phyloP scores from a whole-genome alignment of 2,888 invertebrate genomes.

The Ectropis crepuscularia region DNA sequence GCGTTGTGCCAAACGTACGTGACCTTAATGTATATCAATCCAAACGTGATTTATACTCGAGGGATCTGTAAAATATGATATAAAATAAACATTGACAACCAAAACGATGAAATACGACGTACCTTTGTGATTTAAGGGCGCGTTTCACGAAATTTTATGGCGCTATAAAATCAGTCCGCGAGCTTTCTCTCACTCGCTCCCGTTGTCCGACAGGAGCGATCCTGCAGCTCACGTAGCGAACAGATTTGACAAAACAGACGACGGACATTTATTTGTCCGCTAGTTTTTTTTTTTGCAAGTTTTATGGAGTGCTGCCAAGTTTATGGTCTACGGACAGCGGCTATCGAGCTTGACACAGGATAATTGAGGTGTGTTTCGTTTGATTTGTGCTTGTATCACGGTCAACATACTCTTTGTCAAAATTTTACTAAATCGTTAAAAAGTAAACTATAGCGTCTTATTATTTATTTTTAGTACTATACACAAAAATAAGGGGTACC shows the following conservation, averaged over 20 bases:
- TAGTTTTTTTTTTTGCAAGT: constrained; percentile 80
- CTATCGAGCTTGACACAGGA: constrained; percentile 68
- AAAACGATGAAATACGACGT: constrained; percentile 84
- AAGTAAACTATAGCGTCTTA: too few species aligned
- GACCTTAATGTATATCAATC: constrained; percentile 84
- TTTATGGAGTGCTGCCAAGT: constrained; percentile 82
- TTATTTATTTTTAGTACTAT: too few species aligned
- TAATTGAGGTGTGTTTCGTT: constrained; percentile 59
- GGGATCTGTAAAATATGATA: constrained; percentile 84
- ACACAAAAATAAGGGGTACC: not conserved
- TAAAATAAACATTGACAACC: constrained; percentile 85
- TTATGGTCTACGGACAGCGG: constrained; percentile 73
- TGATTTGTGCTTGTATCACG: constrained; percentile 53
- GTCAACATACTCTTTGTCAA: constrained; percentile 26
- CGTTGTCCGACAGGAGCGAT: constrained; percentile 27
- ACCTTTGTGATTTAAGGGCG: constrained; percentile 82
- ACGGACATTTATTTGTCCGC: constrained; percentile 79
- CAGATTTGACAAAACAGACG: constrained; percentile 84
- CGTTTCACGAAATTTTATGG: constrained; percentile 83
- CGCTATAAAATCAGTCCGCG: constrained; percentile 82
- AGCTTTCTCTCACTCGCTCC: constrained; percentile 54
- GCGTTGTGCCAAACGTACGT: constrained; percentile 80
- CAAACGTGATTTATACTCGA: constrained; percentile 78
- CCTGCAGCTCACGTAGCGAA: constrained; percentile 73
- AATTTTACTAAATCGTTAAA: not conserved